phyloP scores from a whole-genome alignment of 2,888 invertebrate genomes.

The Eupithecia exiguata region DNA sequence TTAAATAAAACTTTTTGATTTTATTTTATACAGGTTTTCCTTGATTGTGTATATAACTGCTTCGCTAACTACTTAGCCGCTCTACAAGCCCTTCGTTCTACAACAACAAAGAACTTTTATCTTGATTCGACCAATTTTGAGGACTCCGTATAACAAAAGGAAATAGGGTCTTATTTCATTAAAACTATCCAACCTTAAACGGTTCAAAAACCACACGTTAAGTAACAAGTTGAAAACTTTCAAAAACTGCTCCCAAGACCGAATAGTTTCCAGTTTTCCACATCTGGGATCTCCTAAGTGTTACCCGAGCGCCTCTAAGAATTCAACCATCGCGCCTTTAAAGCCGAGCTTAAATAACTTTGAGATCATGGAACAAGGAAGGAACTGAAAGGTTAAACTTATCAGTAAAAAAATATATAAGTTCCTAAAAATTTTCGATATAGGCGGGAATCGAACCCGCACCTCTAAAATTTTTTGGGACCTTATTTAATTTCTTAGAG shows the following conservation, averaged over 20 bases:
- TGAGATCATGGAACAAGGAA: not conserved
- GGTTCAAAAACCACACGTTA: constrained; percentile 32
- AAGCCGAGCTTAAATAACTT: constrained; percentile 20
- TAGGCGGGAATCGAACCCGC: no score
- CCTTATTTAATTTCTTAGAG: no score
- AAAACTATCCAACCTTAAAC: constrained; percentile 14
- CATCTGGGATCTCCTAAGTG: constrained; percentile 42
- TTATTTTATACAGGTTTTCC: not conserved
- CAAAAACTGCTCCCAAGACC: constrained; percentile 51
- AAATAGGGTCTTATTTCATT: constrained; percentile 7
- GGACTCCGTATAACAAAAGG: not conserved
- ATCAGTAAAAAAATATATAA: not conserved
- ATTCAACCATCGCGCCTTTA: constrained; percentile 26
- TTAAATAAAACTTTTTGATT: no score
- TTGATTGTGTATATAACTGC: not conserved
- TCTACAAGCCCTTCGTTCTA: not conserved
- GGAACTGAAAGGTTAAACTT: not conserved
- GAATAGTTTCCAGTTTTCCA: constrained; percentile 53
- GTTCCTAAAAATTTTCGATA: no score
- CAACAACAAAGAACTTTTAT: not conserved
- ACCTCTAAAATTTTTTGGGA: no score
- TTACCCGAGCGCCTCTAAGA: constrained; percentile 24
- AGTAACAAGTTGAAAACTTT: constrained; percentile 47
- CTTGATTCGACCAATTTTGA: not conserved
- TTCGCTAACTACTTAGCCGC: not conserved